Evolutionary conservation across 2,113 vertebrate genomes (phyloP).

Genomic region (Sprattus sprattus): DNA sequence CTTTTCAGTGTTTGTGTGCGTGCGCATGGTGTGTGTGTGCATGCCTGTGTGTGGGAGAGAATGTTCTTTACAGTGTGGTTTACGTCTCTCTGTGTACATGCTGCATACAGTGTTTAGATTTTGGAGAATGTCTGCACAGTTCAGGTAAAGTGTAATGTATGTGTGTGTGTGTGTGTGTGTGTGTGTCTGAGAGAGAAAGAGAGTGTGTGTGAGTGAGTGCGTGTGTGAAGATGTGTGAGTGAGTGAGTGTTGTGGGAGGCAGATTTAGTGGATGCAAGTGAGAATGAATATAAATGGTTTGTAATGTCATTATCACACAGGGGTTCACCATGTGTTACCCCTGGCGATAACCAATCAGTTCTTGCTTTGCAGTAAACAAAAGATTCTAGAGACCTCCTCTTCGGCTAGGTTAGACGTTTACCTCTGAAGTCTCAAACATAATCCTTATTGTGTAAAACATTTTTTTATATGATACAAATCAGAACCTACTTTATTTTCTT

Average conservation of each 20-base stretch:
- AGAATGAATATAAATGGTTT: not conserved
- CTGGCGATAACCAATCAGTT: conserved; percentile 77
- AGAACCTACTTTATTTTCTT: conserved; percentile 42
- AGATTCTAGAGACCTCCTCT: conserved; percentile 65
- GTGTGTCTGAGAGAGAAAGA: not conserved
- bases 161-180: not conserved
- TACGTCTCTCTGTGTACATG: conserved; percentile 24
- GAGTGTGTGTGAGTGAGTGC: not conserved
- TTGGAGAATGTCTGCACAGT: not conserved
- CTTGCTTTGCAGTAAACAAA: conserved; percentile 74
- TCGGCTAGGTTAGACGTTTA: conserved; percentile 45
- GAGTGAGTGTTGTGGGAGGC: conserved; percentile 29
- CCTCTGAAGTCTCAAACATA: conserved; percentile 38
- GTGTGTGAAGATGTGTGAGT: conserved; percentile 24
- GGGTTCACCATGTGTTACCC: conserved; percentile 57
- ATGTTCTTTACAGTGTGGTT: not conserved
- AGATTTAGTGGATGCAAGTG: not conserved
- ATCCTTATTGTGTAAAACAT: conserved; percentile 49
- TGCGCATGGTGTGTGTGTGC: conserved; percentile 31
- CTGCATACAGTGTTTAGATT: conserved; percentile 24
- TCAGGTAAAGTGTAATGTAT: not conserved
- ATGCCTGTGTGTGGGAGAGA: conserved; percentile 29
- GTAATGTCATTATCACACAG: conserved; percentile 58
- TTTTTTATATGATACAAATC: conserved; percentile 47
- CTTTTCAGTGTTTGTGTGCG: conserved; percentile 43